These are phyloP conservation scores for Oophaga pumilio DNA, from an alignment of 2,113 vertebrate genomes.

Conservation along the genomic window DNA sequence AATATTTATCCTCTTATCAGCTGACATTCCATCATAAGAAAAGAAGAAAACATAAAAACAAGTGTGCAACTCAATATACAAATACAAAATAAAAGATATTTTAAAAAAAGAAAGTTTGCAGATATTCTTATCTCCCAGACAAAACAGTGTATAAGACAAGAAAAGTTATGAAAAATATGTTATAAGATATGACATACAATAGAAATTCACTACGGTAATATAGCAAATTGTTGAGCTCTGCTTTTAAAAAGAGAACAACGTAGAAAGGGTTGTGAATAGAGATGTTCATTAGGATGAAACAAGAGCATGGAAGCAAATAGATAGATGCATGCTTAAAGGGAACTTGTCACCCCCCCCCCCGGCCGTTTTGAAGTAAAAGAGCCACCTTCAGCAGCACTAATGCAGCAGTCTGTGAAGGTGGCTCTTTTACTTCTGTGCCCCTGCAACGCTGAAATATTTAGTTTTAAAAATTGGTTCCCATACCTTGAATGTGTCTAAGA, in stretches of 20 bases:
- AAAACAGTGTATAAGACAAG: constrained; percentile 9
- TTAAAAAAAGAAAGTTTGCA: not conserved
- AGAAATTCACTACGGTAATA: not conserved
- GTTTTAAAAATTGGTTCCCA: too few relatives aligned
- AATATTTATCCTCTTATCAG: constrained; percentile 42
- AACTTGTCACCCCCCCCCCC: too few relatives aligned
- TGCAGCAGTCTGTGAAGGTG: too few relatives aligned
- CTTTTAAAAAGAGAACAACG: not conserved
- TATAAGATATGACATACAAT: not conserved
- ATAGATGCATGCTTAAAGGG: not conserved
- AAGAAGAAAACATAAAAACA: constrained; percentile 32
- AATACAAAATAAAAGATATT: constrained; percentile 22
- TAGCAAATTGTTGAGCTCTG: constrained; percentile 5
- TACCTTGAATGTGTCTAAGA: too few relatives aligned
- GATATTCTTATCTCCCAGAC: constrained; percentile 1
- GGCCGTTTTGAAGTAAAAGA: too few relatives aligned
- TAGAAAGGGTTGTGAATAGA: not conserved
- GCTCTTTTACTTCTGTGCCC: too few relatives aligned
- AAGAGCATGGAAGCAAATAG: not conserved
- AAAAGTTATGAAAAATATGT: constrained; percentile 14
- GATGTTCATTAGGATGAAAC: not conserved
- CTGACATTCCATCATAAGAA: constrained; percentile 41
- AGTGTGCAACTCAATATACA: constrained; percentile 25
- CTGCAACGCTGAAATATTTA: too few relatives aligned
- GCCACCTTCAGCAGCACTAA: too few relatives aligned